phyloP scores from a whole-genome alignment of 2,888 invertebrate genomes.

The Leptinotarsa haldemani region DNA sequence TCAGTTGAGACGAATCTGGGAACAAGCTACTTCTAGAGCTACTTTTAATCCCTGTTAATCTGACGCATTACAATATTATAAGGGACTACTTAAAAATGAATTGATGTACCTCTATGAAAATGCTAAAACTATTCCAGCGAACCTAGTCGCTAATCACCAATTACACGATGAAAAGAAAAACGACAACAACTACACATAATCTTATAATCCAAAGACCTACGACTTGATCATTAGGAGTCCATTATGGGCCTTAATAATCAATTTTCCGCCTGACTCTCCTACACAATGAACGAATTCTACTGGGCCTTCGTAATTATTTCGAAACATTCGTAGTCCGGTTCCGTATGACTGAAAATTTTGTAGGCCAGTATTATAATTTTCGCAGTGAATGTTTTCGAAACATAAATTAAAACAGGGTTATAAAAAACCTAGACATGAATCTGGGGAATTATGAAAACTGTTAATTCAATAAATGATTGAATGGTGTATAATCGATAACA shows the following conservation, averaged over 20 bases:
- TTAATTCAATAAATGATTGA: too few relatives aligned
- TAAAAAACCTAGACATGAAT: too few relatives aligned
- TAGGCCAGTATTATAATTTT: neutral
- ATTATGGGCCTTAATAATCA: constrained; percentile 24
- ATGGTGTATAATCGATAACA: too few relatives aligned
- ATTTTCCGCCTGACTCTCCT: constrained; percentile 21
- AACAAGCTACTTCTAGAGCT: neutral
- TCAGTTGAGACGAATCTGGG: too few relatives aligned
- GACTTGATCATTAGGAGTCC: constrained; percentile 27
- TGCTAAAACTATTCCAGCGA: constrained; percentile 7
- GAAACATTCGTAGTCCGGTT: constrained; percentile 4
- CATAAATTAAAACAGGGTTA: too few relatives aligned
- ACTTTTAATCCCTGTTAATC: neutral
- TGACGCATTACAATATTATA: neutral
- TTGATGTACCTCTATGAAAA: neutral
- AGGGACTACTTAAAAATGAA: constrained; percentile 8
- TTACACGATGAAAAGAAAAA: constrained; percentile 26
- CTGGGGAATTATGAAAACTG: too few relatives aligned
- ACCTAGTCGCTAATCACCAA: constrained; percentile 25
- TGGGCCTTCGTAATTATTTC: constrained; percentile 1
- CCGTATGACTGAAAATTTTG: neutral
- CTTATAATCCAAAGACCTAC: constrained; percentile 27
- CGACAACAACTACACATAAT: constrained; percentile 24
- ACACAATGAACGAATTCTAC: constrained; percentile 15
- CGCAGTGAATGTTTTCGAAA: neutral